Conservation (phyloP, 2,888 invertebrate species). For the Drosophila suboccidentalis region DNA sequence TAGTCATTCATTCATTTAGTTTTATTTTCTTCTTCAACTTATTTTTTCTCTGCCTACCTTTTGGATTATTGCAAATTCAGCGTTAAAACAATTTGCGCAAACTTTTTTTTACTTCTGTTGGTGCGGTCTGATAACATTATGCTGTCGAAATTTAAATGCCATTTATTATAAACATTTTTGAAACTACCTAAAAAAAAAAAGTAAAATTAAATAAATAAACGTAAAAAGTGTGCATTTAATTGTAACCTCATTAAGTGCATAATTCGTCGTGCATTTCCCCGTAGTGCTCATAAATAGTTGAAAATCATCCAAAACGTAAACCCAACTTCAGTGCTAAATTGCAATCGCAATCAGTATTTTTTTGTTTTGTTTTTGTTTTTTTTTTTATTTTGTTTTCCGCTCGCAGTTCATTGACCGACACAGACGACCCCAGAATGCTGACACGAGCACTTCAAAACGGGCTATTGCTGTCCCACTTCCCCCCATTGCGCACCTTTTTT, state of each 20-base stretch:
- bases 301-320: constrained; percentile 25
- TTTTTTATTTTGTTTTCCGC: constrained; percentile 61
- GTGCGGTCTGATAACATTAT: constrained; percentile 50
- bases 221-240: constrained; percentile 29
- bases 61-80: constrained; percentile 67
- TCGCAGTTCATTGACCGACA: constrained; percentile 67
- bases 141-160: constrained; percentile 67
- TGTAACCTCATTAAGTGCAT: constrained; percentile 70
- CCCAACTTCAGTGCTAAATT: constrained; percentile 43
- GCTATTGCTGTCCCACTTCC: constrained; percentile 5
- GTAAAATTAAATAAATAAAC: constrained; percentile 1
- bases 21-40: constrained; percentile 19
- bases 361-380: constrained; percentile 11
- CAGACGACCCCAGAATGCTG: constrained; percentile 72
- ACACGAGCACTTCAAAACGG: constrained; percentile 60
- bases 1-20: constrained; percentile 24
- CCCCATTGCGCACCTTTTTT: background rate
- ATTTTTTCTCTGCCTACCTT: constrained; percentile 29
- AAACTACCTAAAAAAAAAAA: constrained; percentile 25
- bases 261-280: constrained; percentile 52
- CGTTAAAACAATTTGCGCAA: constrained; percentile 59
- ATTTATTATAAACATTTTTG: constrained; percentile 56
- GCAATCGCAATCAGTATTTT: constrained; percentile 64
- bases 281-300: constrained; percentile 32
- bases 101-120: constrained; percentile 36